Evolutionary conservation across 2,113 vertebrate species (phyloP).

Genomic region (Tragelaphus buxtoni): DNA sequence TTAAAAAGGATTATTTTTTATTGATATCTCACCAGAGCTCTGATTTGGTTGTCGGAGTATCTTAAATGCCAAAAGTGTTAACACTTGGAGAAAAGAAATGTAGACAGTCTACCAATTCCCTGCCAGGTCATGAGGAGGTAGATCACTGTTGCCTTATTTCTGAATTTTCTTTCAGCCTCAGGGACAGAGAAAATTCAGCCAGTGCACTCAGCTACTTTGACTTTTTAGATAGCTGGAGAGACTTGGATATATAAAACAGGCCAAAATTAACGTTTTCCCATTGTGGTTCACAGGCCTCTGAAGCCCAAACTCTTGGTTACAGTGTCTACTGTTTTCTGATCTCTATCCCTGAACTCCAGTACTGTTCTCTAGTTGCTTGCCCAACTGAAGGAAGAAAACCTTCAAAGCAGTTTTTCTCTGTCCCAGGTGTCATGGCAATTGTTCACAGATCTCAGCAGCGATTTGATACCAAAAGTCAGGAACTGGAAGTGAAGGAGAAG

Average conservation of each 20-base stretch:
- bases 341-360: not conserved
- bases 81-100: not conserved
- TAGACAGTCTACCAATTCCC: not conserved
- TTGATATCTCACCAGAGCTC: not conserved
- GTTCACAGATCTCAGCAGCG: not conserved
- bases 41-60: not conserved
- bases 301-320: not conserved
- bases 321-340: not conserved
- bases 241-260: not conserved
- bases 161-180: not conserved
- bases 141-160: not conserved
- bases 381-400: not conserved
- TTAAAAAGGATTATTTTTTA: not conserved
- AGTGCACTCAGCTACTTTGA: not conserved
- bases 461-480: conserved; percentile 10
- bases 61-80: not conserved
- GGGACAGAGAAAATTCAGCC: not conserved
- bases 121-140: not conserved
- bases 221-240: not conserved
- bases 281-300: not conserved
- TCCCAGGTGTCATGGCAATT: not conserved
- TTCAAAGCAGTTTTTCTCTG: not conserved
- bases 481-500: not conserved
- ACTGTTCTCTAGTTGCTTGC: not conserved
- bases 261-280: not conserved